Percentiles rank a stretch among this genome's conserved stretches.
Evolutionary conservation across 2,888 invertebrate genomes (phyloP).

Genomic region (Eulithis testata): DNA sequence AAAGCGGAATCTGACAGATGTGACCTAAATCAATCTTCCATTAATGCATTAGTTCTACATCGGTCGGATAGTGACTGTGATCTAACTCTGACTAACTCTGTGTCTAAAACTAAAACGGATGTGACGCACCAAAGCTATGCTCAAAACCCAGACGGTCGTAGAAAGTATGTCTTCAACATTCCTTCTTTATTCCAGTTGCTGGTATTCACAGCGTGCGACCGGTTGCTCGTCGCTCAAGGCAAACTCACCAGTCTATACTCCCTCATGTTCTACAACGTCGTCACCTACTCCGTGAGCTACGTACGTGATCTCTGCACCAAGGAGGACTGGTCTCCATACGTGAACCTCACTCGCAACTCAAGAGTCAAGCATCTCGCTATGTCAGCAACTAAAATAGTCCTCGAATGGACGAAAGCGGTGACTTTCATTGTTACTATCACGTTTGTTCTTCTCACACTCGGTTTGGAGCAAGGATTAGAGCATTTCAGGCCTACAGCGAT

Average conservation of each 20-base stretch:
- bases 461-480: constrained; percentile 89
- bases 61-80: no score
- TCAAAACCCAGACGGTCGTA: no score
- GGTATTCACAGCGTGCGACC: constrained; percentile 90
- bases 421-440: constrained; percentile 91
- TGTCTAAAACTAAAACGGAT: no score
- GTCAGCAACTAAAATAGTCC: constrained; percentile 91
- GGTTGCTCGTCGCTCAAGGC: constrained; percentile 85
- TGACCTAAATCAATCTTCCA: no score
- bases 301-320: constrained; percentile 89
- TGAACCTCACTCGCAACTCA: constrained; percentile 89
- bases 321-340: constrained; percentile 91
- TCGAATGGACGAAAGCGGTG: constrained; percentile 93
- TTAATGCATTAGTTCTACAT: no score
- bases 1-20: no score
- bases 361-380: constrained; percentile 91
- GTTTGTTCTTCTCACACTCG: constrained; percentile 90
- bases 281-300: constrained; percentile 91
- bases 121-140: no score
- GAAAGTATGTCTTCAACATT: neutral
- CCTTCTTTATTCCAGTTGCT: constrained; percentile 79
- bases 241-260: constrained; percentile 89
- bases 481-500: constrained; percentile 88
- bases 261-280: constrained; percentile 92
- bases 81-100: no score